These are phyloP conservation scores for Tenthredo notha DNA, from an alignment of 2,888 invertebrate genomes.

Conservation along the genomic window DNA sequence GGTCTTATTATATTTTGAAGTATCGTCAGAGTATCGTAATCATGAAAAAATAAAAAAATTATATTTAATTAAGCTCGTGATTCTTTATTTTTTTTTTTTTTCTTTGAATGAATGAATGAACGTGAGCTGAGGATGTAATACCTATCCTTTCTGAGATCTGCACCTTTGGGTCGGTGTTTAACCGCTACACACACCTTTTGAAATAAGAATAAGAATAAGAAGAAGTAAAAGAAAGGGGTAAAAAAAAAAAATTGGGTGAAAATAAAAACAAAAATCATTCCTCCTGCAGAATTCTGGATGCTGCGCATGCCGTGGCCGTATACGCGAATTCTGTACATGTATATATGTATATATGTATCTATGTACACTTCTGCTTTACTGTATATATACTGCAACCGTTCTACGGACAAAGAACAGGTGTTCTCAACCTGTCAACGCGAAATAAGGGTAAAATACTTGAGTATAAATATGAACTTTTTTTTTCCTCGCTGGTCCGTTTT, in stretches of 20 bases:
- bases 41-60: no score
- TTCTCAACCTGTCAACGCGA: slow-evolving; percentile 15
- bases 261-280: slow-evolving; percentile 31
- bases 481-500: no score
- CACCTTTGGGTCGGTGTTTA: slow-evolving; percentile 5
- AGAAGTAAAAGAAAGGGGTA: no score
- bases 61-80: neutral
- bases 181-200: slow-evolving; percentile 24
- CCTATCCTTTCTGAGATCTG: neutral
- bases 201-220: slow-evolving; percentile 17
- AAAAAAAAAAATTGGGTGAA: slow-evolving; percentile 43
- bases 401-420: slow-evolving; percentile 39
- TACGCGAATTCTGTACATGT: neutral
- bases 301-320: neutral
- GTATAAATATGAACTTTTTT: no score
- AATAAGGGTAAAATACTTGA: neutral
- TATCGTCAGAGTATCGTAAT: no score
- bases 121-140: neutral
- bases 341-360: neutral
- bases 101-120: neutral
- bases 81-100: no score
- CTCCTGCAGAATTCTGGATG: slow-evolving; percentile 1
- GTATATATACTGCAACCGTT: slow-evolving; percentile 13
- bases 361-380: neutral
- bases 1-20: no score